A percentile compares a stretch with the other conserved stretches of the same genome.
phyloP scores from a whole-genome alignment of 2,113 vertebrate species.

The Caranx melampygus region DNA sequence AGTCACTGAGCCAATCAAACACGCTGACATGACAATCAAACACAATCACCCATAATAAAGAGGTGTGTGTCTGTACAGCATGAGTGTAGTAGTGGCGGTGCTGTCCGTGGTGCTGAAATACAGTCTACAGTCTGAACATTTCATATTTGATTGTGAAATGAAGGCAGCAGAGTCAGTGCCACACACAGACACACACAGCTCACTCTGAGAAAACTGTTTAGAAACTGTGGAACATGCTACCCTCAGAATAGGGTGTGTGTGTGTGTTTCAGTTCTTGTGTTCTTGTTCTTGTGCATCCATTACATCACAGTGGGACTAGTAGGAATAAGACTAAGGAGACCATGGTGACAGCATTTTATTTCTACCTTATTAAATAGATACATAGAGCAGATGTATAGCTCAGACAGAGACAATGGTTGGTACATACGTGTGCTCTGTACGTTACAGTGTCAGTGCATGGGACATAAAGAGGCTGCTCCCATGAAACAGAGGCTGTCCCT shows the following conservation, averaged over 20 bases:
- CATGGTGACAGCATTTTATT: not conserved
- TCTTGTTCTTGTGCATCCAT: not conserved
- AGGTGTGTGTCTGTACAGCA: not conserved
- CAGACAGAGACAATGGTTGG: not conserved
- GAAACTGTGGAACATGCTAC: not conserved
- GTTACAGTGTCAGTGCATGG: conserved; percentile 2
- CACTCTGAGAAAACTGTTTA: not conserved
- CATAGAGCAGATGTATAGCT: not conserved
- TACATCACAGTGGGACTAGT: not conserved
- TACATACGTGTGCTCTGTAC: not conserved
- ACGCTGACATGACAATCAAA: not conserved
- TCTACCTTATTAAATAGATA: not conserved
- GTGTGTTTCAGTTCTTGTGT: not conserved
- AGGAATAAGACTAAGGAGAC: conserved; percentile 9
- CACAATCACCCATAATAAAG: not conserved
- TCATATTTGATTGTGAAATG: not conserved
- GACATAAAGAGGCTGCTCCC: conserved; percentile 28
- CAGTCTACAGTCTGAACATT: not conserved
- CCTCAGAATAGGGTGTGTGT: not conserved
- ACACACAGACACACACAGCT: not conserved
- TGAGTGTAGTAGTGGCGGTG: not conserved
- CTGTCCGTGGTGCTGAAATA: conserved; percentile 5
- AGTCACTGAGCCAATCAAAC: not conserved
- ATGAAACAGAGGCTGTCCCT: conserved; percentile 53
- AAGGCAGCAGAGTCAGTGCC: not conserved